These are phyloP conservation scores for Calameuta pallipes DNA, from an alignment of 2,888 invertebrate genomes.

Conservation along the genomic window DNA sequence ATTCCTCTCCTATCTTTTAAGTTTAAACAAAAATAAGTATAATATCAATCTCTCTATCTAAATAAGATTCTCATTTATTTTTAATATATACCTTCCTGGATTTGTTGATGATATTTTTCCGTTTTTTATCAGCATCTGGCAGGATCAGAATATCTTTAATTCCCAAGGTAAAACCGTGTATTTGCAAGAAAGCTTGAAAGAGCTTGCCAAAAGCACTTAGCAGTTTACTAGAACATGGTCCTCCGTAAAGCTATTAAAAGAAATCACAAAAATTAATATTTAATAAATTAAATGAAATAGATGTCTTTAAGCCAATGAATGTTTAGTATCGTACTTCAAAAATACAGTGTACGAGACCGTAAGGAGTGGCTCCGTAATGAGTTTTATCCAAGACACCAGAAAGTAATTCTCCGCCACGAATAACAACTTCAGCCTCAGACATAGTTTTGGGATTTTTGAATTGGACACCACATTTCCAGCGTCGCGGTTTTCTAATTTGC, in stretches of 20 bases:
- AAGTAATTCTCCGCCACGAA: conserved; percentile 87
- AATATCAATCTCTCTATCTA: neutral
- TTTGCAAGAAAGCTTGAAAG: conserved; percentile 90
- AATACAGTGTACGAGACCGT: conserved; percentile 93
- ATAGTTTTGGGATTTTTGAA: conserved; percentile 73
- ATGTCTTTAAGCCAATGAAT: neutral
- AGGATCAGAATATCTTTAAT: conserved; percentile 93
- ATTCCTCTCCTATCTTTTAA: conserved; percentile 70
- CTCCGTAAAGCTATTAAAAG: conserved; percentile 84
- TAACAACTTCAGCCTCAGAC: conserved; percentile 93
- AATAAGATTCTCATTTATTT: neutral
- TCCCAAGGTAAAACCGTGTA: conserved; percentile 93
- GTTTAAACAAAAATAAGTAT: neutral
- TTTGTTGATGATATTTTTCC: conserved; percentile 76
- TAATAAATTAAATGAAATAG: neutral
- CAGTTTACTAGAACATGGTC: conserved; percentile 81
- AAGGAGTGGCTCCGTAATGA: conserved; percentile 95
- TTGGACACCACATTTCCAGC: conserved; percentile 74
- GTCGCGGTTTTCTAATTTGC: conserved; percentile 69
- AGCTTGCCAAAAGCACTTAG: conserved; percentile 92
- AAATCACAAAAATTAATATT: conserved; percentile 10
- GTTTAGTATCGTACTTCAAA: conserved; percentile 74
- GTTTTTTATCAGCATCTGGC: conserved; percentile 76
- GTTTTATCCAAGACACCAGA: conserved; percentile 95
- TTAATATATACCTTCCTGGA: conserved; percentile 67